Base-by-base conservation (phyloP, 2,113 vertebrate genomes). In the Atrichornis clamosus region DNA sequence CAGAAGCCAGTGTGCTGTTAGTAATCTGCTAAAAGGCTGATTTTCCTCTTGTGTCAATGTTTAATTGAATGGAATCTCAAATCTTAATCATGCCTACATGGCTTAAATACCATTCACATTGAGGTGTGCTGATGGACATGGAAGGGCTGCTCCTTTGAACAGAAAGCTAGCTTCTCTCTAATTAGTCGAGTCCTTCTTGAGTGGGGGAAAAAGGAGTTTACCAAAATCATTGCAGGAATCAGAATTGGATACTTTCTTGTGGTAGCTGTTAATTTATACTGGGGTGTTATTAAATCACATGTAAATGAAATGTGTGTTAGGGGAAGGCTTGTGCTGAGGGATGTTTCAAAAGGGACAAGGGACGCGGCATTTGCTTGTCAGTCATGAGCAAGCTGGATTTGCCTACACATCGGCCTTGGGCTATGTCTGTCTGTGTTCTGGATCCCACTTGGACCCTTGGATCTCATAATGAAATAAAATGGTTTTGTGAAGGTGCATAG, bases 31-130 rank as follows among this genome's bases (percentile, higher is more conserved):
- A 93, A 88, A 94, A 93, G 79, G 81, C 81, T 94, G 81, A 88
- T 94, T 96, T 96, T 94, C 58, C 24, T 90, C 49, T 79, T 74
- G 17, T 89, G 84, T 93, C 13, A 3, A 35, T 90, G 90, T 95
- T 97, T 95, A 97, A 96, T 96, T 92, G 86, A 55, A 84, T 74
- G 78, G 80, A 95, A 94, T 88, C 73, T 89, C 49, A 79, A 92
- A 96, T 70, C 47, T 88, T 83, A 88, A 88, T 56, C 55, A 42
- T 55, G 73, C 63, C 26, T 92, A 22, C 24, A 8, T 65, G 2
- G 8, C 58, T 89, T 81, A 90, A 93, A 74, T 88, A 64, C 75
- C 1, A 0, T 77, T 95, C 59, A 84, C 21, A 16, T 56, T 0
- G 4, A 75, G 49, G 23, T 93, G 27, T 73, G 60, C 79, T 68